Conservation (phyloP, 2,888 invertebrate genomes). For the Drosophila niveifrons region DNA sequence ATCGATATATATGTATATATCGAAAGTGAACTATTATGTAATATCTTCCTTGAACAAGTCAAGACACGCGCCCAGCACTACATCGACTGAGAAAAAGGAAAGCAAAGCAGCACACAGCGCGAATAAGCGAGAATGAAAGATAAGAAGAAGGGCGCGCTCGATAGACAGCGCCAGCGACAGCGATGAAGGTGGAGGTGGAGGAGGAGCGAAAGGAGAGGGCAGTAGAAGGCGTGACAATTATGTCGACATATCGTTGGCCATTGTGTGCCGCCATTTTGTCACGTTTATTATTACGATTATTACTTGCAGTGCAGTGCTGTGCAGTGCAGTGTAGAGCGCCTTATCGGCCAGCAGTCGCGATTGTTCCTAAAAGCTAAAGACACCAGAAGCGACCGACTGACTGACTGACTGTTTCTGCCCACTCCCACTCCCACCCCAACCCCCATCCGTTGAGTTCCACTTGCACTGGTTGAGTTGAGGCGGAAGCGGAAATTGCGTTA, state of each 20-base stretch:
- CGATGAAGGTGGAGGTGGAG: not conserved
- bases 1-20: too few relatives aligned
- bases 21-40: too few relatives aligned
- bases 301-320: constrained; percentile 18
- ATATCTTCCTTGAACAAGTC: not conserved
- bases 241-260: constrained; percentile 43
- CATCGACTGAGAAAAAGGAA: not conserved
- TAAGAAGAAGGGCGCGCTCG: not conserved
- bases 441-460: not conserved
- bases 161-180: not conserved
- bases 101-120: too few relatives aligned
- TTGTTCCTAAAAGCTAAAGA: constrained; percentile 24
- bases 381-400: not conserved
- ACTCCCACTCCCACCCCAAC: not conserved
- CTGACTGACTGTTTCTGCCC: not conserved
- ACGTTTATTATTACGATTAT: constrained; percentile 50
- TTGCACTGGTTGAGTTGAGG: constrained; percentile 17
- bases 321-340: too few relatives aligned
- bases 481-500: constrained; percentile 58
- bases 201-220: not conserved
- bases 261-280: constrained; percentile 51
- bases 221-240: constrained; percentile 33
- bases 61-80: not conserved
- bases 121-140: not conserved
- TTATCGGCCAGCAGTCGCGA: constrained; percentile 32